Base-by-base conservation (phyloP, 2,888 invertebrate species). In the Drosophila sordidapex region DNA sequence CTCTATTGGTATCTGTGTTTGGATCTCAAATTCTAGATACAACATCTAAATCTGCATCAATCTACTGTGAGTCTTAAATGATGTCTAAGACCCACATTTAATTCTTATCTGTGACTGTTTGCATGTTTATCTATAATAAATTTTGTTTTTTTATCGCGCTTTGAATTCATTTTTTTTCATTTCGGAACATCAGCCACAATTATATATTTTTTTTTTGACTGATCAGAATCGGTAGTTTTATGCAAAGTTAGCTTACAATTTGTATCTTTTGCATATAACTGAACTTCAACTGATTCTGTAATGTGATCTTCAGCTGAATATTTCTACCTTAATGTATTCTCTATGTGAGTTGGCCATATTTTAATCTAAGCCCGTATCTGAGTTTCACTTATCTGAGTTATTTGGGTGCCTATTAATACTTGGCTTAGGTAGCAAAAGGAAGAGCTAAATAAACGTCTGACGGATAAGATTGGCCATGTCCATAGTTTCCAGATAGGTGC, bases 401-500 rank as follows among this genome's bases (percentile, higher is more conserved):
- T 53, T 38, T 43, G 11, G 6, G 58, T 51, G 68, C 49, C 66
- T 81, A 67, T 81, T 69, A 81, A 58, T 63, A 25, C 53, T 38
- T 60, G 52, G 67, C 46, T 58, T 66, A 74, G 61, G 36, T 70
- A 56, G 58, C 46, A n/a, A 66, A 61, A 56, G 18, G 33, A 29
- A 57, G 40, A 59, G n/a, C 5, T n/a, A 21, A 13, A 29, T 11
- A 49, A 43, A 21, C 13, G 21, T 59, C 46, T 33, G 58, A 7
- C 76, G 81, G 81, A 82, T 82, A 82, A 81, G 83, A 82, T 82
- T 83, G 71, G 57, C 21, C 40, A 31, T 43, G 21, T 57, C 36
- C 18, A 35, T 36, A 18, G 18, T 27, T 11, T 2, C 10, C 10
- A 29, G 57, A 33, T 43, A 43, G 25, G 27, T 13, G 33, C 21